These are phyloP conservation scores for human (Homo sapiens) DNA, from an alignment of 2,113 vertebrate species.

Conservation along the genomic window GRCh38 chr12:125123001-125123500, in stretches of 20 bases:
- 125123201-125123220: not conserved
- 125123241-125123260: not conserved
- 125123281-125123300: not conserved
- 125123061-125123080: not conserved
- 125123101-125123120: not conserved
- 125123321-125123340: not conserved
- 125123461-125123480: not conserved
- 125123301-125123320: too few relatives aligned
- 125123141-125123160: not conserved
- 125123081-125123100: not conserved
- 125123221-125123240: not conserved
- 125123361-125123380: not conserved
- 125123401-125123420: accelerated
- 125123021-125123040: not conserved
- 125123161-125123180: not conserved
- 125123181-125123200: not conserved
- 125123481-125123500: not conserved
- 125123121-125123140: not conserved
- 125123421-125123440: not conserved
- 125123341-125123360: not conserved
- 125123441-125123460: accelerated
- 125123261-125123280: not conserved
- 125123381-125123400: not conserved
- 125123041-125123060: accelerated
- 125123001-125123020: not conserved